Conservation (phyloP, 2,888 invertebrate genomes). For the Oscheius sp. region DNA sequence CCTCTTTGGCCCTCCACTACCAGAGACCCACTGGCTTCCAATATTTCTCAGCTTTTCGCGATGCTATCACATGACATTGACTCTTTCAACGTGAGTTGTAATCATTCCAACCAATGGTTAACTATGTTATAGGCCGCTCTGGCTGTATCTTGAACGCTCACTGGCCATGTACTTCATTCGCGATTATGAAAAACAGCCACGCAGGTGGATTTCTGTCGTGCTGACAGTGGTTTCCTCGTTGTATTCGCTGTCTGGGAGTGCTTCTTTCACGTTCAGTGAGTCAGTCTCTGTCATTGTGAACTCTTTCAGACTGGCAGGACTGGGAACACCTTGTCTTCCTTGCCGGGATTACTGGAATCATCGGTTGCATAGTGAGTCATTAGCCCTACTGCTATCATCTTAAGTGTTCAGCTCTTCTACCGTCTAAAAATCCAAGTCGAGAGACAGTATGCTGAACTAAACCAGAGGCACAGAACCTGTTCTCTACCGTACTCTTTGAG, state of each 20-base stretch:
- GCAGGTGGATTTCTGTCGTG: conserved; percentile 16
- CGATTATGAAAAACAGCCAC: conserved; percentile 16
- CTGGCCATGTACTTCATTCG: conserved; percentile 13
- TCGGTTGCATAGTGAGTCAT: conserved; percentile 3
- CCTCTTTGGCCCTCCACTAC: not conserved
- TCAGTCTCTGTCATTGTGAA: not conserved
- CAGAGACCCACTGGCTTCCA: not conserved
- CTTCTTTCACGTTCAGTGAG: not conserved
- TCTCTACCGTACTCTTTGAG: conserved; percentile 4
- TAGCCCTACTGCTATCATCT: no score
- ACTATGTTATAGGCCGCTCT: not conserved
- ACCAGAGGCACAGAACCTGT: not conserved
- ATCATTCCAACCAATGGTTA: not conserved
- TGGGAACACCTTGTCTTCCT: not conserved
- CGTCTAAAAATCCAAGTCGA: not conserved
- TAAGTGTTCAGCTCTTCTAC: conserved; percentile 4
- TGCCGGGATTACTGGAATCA: not conserved
- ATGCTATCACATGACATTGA: not conserved
- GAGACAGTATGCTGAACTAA: not conserved
- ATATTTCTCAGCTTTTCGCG: not conserved
- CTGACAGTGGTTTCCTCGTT: not conserved
- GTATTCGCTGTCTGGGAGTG: not conserved
- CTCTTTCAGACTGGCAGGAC: no score
- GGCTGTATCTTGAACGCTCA: conserved; percentile 9
- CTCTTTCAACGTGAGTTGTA: not conserved